phyloP scores from a whole-genome alignment of 1,140 invertebrate genomes.

The Diorhabda carinulata region DNA sequence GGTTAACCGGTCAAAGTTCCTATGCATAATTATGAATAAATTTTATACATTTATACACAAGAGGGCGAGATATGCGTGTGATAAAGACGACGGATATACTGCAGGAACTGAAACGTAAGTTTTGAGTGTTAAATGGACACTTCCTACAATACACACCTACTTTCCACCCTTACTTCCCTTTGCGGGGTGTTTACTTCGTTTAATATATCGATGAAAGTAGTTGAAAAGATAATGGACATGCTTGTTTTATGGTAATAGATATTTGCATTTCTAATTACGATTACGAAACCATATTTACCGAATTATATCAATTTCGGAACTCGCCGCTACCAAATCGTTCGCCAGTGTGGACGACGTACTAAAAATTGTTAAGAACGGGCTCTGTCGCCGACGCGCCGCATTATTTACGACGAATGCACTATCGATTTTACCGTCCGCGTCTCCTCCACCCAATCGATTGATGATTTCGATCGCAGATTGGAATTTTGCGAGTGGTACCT shows the following conservation, averaged over 20 bases:
- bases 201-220: background rate
- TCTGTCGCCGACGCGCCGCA: background rate
- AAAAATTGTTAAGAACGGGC: background rate
- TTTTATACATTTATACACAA: too few relatives aligned
- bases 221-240: background rate
- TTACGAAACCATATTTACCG: background rate
- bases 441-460: too few relatives aligned
- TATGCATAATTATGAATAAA: too few relatives aligned
- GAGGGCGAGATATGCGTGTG: background rate
- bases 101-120: conserved; percentile 1
- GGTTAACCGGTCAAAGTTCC: too few relatives aligned
- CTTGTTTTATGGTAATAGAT: background rate
- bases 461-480: too few relatives aligned
- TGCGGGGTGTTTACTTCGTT: background rate
- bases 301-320: background rate
- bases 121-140: conserved; percentile 1
- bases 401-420: too few relatives aligned
- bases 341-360: background rate
- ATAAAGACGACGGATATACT: conserved; percentile 1
- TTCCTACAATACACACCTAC: conserved; percentile 2
- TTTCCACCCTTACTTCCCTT: background rate
- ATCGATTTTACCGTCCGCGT: background rate
- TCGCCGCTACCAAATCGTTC: background rate
- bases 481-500: too few relatives aligned
- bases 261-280: background rate